These are phyloP conservation scores for Yponomeuta sedellus DNA, from an alignment of 2,888 invertebrate species.

Conservation along the genomic window DNA sequence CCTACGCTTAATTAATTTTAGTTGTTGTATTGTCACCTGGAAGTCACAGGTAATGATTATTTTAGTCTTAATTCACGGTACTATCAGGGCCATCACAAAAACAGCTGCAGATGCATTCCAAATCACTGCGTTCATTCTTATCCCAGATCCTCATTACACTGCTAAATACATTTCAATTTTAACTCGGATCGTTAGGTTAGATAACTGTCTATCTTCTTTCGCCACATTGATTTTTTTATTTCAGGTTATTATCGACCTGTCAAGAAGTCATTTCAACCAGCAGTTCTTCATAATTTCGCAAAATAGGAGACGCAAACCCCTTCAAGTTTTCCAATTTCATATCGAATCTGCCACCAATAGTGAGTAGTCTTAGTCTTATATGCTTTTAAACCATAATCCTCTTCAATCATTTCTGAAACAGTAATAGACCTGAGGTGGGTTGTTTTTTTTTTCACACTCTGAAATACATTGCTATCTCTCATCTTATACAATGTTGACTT, in stretches of 20 bases:
- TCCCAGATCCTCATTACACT: not conserved
- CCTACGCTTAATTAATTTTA: not conserved
- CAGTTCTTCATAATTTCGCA: slow-evolving; percentile 63
- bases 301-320: slow-evolving; percentile 75
- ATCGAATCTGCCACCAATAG: slow-evolving; percentile 75
- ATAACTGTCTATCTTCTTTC: slow-evolving; percentile 21
- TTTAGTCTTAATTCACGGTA: not conserved
- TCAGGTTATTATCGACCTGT: slow-evolving; percentile 75
- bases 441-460: not conserved
- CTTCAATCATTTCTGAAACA: not conserved
- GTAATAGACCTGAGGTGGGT: not conserved
- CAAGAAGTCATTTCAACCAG: slow-evolving; percentile 71
- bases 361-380: slow-evolving; percentile 38
- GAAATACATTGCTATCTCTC: not conserved
- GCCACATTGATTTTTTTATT: slow-evolving; percentile 69
- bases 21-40: not conserved
- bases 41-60: slow-evolving; percentile 5
- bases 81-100: not conserved
- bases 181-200: slow-evolving; percentile 1
- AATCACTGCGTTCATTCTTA: not conserved
- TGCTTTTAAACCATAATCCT: not conserved
- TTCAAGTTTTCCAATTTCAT: slow-evolving; percentile 74
- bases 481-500: not conserved
- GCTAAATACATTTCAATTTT: not conserved
- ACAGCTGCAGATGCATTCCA: slow-evolving; percentile 1